Percentiles rank a stretch among this genome's conserved stretches.
These are phyloP conservation scores for Drosophila anomelani DNA, from an alignment of 2,888 invertebrate species.

Conservation along the genomic window DNA sequence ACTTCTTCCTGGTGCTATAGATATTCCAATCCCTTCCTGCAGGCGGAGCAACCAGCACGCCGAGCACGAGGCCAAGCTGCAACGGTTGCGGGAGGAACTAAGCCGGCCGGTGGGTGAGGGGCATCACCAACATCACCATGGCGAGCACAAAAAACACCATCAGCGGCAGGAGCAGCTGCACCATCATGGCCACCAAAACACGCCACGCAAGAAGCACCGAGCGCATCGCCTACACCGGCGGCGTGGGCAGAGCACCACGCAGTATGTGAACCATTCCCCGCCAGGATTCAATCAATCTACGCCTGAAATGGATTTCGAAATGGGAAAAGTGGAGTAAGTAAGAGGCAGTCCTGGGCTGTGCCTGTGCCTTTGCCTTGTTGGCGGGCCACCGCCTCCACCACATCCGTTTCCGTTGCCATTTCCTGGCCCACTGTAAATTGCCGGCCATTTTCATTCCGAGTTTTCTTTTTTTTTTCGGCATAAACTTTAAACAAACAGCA, in stretches of 20 bases:
- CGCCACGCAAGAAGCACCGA: constrained; percentile 51
- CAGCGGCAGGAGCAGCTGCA: constrained; percentile 29
- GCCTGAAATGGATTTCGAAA: constrained; percentile 67
- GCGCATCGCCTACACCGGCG: constrained; percentile 52
- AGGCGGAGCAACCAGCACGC: constrained; percentile 65
- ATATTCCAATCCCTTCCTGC: background rate
- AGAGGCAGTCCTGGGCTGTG: constrained; percentile 1
- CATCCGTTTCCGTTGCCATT: constrained; percentile 75
- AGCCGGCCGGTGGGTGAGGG: constrained; percentile 73
- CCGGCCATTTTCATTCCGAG: constrained; percentile 68
- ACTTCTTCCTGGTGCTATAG: too few species aligned
- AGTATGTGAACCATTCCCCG: constrained; percentile 81
- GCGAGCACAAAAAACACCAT: constrained; percentile 43
- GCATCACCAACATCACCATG: constrained; percentile 16
- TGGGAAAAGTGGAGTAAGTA: constrained; percentile 78
- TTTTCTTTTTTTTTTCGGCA: constrained; percentile 38
- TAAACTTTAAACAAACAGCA: constrained; percentile 67
- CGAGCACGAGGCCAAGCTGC: constrained; percentile 78
- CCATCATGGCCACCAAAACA: constrained; percentile 43
- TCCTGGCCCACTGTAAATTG: constrained; percentile 70
- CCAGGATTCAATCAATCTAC: constrained; percentile 67
- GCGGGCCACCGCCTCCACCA: constrained; percentile 25
- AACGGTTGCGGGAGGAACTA: constrained; percentile 82
- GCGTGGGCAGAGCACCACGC: constrained; percentile 35
- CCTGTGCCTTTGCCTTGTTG: background rate